Base-by-base conservation (phyloP, 1,140 invertebrate genomes). In the Saccostrea cuccullata region DNA sequence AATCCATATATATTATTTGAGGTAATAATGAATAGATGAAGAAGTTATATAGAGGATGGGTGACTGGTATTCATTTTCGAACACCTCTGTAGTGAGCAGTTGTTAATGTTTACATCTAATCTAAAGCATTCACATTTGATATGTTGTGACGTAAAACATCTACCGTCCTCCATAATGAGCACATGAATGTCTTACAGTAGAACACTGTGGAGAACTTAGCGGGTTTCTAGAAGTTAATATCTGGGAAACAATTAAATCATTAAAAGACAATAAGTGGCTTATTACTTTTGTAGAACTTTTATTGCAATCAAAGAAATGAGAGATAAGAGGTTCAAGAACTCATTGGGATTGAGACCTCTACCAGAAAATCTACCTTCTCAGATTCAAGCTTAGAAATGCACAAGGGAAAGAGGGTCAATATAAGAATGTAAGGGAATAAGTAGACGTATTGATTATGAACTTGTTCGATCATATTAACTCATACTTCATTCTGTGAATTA, bases 81-180 rank as follows among this genome's bases (percentile, higher is more conserved):
- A 36, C 70, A 77, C 70, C 70, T 36, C 70, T 77, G 26, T 77
- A 77, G 26, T 77, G 70, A 77, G 70, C 26, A 77, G 70, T 77
- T 77, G 70, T 77, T 77, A 77, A 77, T 77, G 13, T 77, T 77
- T 77, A 77, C 30, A 36, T 77, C 70, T 77, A 77, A 77, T 77
- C 70, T 77, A 13, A 77, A 30, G 26, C 70, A 20, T 67, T 67
- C 60, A 11, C 20, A 23, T 23, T 47, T 67, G 60, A 67, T 67
- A 23, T 23, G 20, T 67, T 1, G 60, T 77, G 70, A 77, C 70
- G 70, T 30, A 77, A 77, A 77, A 26, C 26, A 36, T 30, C 70
- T 77, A 36, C 15, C 23, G 9, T 26, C 70, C 26, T 77, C 70
- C 70, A 77, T 77, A 26, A 77, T 77, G 70, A 77, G 26, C 70